Evolutionary conservation across 2,113 vertebrate genomes (phyloP).

Genomic region (Hyaena hyaena): DNA sequence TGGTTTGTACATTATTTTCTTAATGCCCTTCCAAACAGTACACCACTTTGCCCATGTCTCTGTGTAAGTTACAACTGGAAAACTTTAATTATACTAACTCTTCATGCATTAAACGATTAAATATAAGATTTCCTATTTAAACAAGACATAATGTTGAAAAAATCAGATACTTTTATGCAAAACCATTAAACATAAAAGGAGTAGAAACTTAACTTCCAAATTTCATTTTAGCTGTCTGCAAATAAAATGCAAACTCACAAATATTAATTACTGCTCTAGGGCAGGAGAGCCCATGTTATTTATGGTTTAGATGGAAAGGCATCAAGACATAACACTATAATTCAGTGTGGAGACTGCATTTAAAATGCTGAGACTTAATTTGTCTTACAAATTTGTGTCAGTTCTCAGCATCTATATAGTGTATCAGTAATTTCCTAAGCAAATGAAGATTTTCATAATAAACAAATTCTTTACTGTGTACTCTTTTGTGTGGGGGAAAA

Average conservation of each 20-base stretch:
- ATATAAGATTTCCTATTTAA: conserved; percentile 14
- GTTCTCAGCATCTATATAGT: neutral
- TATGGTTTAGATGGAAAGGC: neutral
- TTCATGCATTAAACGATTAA: conserved; percentile 26
- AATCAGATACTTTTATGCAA: conserved; percentile 37
- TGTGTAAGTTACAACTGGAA: conserved; percentile 50
- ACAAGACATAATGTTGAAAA: neutral
- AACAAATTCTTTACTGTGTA: neutral
- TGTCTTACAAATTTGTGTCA: conserved; percentile 24
- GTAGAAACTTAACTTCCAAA: conserved; percentile 41
- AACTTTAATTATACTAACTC: conserved; percentile 35
- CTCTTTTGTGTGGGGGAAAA: neutral
- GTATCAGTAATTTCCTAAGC: neutral
- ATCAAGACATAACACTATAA: conserved; percentile 40
- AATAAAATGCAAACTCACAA: conserved; percentile 59
- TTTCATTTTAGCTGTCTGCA: conserved; percentile 19
- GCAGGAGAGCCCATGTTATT: neutral
- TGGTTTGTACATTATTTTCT: neutral
- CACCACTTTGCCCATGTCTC: neutral
- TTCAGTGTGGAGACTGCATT: conserved; percentile 2
- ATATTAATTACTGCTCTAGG: conserved; percentile 9
- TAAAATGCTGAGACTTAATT: conserved; percentile 44
- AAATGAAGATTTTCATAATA: conserved; percentile 22
- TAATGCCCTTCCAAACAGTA: neutral
- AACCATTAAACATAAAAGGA: conserved; percentile 10